Percentiles rank a stretch among this genome's conserved stretches.
These are phyloP conservation scores for Sesia apiformis DNA, from an alignment of 2,888 invertebrate genomes.

Conservation along the genomic window DNA sequence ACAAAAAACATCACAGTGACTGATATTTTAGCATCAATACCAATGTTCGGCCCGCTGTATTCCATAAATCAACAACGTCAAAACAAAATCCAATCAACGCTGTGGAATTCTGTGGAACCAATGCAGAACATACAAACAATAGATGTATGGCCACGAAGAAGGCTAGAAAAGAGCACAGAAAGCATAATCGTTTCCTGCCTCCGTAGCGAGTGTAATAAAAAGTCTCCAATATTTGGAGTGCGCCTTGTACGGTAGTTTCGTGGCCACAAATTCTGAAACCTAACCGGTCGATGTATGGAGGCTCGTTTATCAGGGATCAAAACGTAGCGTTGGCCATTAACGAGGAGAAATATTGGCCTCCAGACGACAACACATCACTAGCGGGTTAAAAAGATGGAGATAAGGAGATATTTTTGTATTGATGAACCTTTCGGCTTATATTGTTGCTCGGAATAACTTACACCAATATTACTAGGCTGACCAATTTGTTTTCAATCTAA, in stretches of 20 bases:
- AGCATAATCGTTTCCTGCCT: too few species aligned
- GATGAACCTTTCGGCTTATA: too few species aligned
- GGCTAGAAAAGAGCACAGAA: background rate
- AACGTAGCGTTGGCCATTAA: constrained; percentile 20
- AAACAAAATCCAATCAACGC: constrained; percentile 52
- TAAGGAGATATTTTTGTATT: too few species aligned
- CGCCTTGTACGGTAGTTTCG: background rate
- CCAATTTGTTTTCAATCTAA: too few species aligned
- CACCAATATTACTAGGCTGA: too few species aligned
- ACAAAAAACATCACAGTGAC: too few species aligned
- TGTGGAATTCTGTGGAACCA: constrained; percentile 10
- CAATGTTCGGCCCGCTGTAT: background rate
- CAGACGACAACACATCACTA: constrained; percentile 11
- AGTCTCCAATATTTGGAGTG: too few species aligned
- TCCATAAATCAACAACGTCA: constrained; percentile 34
- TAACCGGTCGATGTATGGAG: constrained; percentile 18
- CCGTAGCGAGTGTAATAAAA: too few species aligned
- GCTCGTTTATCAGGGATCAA: constrained; percentile 33
- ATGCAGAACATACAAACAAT: background rate
- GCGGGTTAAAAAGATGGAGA: background rate
- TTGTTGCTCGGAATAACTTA: too few species aligned
- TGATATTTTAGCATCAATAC: background rate
- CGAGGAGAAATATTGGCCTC: constrained; percentile 13
- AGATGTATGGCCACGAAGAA: background rate
- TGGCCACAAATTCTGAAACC: background rate